Evolutionary conservation across 2,888 invertebrate species (phyloP), one percentile per base, ranked within the genome.

Genomic region (Eutolmus rufibarbis): DNA sequence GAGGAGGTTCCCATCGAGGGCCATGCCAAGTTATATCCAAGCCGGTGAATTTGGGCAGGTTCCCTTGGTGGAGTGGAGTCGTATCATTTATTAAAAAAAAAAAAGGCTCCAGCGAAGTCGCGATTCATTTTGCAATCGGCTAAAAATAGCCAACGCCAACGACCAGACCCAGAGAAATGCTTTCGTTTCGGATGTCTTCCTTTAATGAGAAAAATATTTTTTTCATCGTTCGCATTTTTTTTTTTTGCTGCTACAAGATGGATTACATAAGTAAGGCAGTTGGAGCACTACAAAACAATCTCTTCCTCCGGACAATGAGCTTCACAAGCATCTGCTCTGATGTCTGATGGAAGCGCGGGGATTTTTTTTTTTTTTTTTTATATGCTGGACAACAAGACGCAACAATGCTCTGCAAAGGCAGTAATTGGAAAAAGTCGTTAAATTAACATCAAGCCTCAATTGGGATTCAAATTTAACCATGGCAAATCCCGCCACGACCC

Each of bases 381-480:
- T 51, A n/a, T 37, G 77, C 4, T 16, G 77, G 37, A 77, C 19
- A 37, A 51, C n/a, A n/a, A 51, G 51, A 51, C 51, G 51, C 51
- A 66, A 46, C 79, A 79, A 79, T 79, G n/a, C 78, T 1, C 37
- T 14, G 16, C 79, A 28, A 51, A 79, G 31, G n/a, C n/a, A 79
- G 51, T 79, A 79, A 51, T 79, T 79, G 46, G 51, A 79, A 79
- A 40, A 51, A 46, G 23, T 79, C 46, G 51, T 79, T 79, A 79
- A 79, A 79, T 79, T 79, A 79, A 79, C 79, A 79, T 79, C 31
- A 79, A 56, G 51, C n/a, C 79, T 3, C 78, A 78, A 78, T 78
- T 78, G 78, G 51, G 51, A 79, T 79, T 79, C 46, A 79, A 51
- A 79, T 79, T 46, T 79, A 28, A 46, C 79, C 51, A 14, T 46